Evolutionary conservation across 2,797 vertebrate species (phyloP), one percentile per base, ranked within the genome.

Genomic region (Enteromius trimaculatus): DNA sequence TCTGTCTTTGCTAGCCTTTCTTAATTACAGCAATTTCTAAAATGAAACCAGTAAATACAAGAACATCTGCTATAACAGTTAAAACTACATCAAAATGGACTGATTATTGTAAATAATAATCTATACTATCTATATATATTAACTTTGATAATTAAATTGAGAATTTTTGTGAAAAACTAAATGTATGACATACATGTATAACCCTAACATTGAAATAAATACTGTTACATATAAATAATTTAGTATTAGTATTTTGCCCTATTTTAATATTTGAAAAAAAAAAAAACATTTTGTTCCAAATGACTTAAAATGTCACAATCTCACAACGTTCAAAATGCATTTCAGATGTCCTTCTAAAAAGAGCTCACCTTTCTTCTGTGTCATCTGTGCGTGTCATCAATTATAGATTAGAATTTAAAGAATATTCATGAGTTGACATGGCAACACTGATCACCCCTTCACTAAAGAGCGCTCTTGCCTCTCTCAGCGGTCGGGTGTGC

Each of bases 371-470:
- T 55, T 29, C 58, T 58, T 77, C 34, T 29, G 21, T 84, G 69
- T 85, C 31, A 85, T 85, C 85, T 87, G 58, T 86, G 90, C 60
- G 81, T 77, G 26, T 87, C 84, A 82, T 90, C 79, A 89, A 93
- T 91, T 90, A 88, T 86, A 86, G 81, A 81, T 82, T 65, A 84
- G 80, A 89, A 92, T 87, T 82, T 71, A 89, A 92, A 88, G 90
- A 90, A 90, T 91, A 93, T 92, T 90, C 86, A 86, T 91, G 81
- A 87, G 90, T 91, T 94, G 92, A 94, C 91, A 92, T 91, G 92
- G 90, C 88, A 91, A 92, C 92, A 90, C 91, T 93, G 93, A 94
- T 94, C 93, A 92, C 88, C 90, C 91, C 88, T 90, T 91, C 92
- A 91, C 92, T 90, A 89, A 90, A 92, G 85, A 89, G 90, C 92